phyloP scores from a whole-genome alignment of 1,140 invertebrate species.

The Maconellicoccus hirsutus region DNA sequence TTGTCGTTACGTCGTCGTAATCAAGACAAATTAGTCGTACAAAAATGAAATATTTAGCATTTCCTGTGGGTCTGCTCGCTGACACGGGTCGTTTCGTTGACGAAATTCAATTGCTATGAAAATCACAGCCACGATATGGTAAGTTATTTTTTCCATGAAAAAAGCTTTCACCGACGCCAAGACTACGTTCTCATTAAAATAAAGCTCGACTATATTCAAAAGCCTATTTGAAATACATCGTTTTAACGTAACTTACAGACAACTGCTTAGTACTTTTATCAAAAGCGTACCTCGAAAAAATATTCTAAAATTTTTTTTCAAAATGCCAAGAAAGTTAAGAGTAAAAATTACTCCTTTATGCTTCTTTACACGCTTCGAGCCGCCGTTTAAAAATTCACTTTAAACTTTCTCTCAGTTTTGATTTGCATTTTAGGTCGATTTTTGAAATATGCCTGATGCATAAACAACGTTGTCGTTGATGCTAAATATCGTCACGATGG shows the following conservation, averaged over 20 bases:
- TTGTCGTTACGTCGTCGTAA: not conserved
- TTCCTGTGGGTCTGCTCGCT: not conserved
- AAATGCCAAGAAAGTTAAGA: not conserved
- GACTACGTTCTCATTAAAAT: no score
- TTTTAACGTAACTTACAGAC: no score
- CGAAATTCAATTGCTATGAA: not conserved
- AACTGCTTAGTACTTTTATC: no score
- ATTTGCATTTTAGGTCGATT: not conserved
- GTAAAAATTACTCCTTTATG: not conserved
- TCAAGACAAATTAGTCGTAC: not conserved
- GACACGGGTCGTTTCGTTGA: not conserved
- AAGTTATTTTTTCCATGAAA: no score
- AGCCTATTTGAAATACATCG: no score
- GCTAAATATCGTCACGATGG: no score
- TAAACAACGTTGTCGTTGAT: no score
- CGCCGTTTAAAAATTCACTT: not conserved
- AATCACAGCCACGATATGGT: not conserved
- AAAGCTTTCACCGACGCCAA: no score
- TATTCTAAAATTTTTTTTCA: not conserved
- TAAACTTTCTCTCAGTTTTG: not conserved
- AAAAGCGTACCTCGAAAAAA: no score
- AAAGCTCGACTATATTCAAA: no score
- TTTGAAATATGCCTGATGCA: not conserved
- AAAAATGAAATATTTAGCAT: not conserved
- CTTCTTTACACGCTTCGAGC: not conserved